A percentile compares a stretch with the other conserved stretches of the same genome.
These are phyloP conservation scores for Casuarius casuarius DNA, from an alignment of 2,113 vertebrate species.

Conservation along the genomic window DNA sequence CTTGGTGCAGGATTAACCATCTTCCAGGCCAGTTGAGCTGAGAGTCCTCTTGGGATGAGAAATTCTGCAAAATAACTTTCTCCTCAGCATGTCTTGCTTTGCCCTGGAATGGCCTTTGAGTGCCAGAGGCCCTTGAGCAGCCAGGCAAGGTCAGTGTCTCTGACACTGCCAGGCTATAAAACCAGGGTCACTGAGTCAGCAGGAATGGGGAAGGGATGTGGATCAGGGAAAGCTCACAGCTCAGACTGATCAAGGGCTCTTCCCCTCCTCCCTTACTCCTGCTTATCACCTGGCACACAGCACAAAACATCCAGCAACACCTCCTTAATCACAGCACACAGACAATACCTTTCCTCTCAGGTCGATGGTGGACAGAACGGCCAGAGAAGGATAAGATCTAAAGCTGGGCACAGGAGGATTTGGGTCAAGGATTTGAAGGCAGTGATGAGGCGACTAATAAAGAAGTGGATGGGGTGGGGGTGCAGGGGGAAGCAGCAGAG, in stretches of 20 bases:
- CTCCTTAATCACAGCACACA: not conserved
- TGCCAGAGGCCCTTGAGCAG: constrained; percentile 66
- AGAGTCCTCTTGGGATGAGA: not conserved
- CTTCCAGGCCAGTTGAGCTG: not conserved
- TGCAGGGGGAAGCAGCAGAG: not conserved
- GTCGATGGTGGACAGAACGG: constrained; percentile 46
- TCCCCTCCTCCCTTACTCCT: not conserved
- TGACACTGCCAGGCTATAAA: constrained; percentile 69
- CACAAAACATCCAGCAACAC: not conserved
- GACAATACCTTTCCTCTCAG: constrained; percentile 25
- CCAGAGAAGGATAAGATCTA: constrained; percentile 59
- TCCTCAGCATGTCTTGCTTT: not conserved
- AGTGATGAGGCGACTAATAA: not conserved
- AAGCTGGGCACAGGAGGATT: constrained; percentile 45
- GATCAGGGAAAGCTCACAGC: constrained; percentile 63
- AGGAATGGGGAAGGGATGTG: not conserved
- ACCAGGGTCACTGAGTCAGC: constrained; percentile 86
- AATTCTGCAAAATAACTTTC: not conserved
- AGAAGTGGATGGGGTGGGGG: not conserved
- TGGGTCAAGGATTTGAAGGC: constrained; percentile 55
- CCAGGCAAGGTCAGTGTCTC: constrained; percentile 80
- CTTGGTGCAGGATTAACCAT: not conserved
- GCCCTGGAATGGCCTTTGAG: not conserved
- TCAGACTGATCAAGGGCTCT: constrained; percentile 72
- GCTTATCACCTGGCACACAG: constrained; percentile 41